A percentile compares a stretch with the other conserved stretches of the same genome.
Conservation (phyloP, 2,113 vertebrate genomes). For the Poeciliopsis turrubarensis region DNA sequence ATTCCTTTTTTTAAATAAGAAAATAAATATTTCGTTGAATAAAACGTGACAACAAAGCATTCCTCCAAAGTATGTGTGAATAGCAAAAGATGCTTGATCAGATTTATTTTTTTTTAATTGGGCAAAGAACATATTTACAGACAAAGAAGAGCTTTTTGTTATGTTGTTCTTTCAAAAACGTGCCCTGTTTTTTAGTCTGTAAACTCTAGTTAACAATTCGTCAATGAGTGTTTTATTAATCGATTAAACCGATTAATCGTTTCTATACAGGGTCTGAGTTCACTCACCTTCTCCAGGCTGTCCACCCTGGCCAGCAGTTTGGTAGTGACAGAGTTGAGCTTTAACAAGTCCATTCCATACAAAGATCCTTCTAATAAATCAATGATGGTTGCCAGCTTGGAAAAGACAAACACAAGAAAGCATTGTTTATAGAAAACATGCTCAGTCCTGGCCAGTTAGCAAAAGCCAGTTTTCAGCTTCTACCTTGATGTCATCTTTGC, state of each 20-base stretch:
- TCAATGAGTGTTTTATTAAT: too few species aligned
- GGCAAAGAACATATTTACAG: too few species aligned
- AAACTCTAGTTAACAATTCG: too few species aligned
- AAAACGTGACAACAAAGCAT: too few species aligned
- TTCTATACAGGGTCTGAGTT: neutral
- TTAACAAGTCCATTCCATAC: slow-evolving; percentile 92
- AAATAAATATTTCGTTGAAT: too few species aligned
- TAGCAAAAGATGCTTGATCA: too few species aligned
- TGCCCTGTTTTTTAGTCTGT: neutral
- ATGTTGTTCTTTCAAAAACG: too few species aligned
- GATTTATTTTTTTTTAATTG: neutral
- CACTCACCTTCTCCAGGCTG: slow-evolving; percentile 88
- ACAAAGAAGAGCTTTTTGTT: too few species aligned
- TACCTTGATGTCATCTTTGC: slow-evolving; percentile 89
- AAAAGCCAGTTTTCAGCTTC: slow-evolving; percentile 4
- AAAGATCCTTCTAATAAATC: slow-evolving; percentile 91
- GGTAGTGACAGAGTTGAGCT: slow-evolving; percentile 90
- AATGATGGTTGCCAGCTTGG: slow-evolving; percentile 87
- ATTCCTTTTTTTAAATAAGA: too few species aligned
- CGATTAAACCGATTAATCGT: too few species aligned
- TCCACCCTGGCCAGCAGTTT: slow-evolving; percentile 89
- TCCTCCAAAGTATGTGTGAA: too few species aligned
- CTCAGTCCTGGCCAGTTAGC: neutral
- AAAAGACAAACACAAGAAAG: slow-evolving; percentile 19
- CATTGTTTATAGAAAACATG: neutral